Evolutionary conservation across 1,140 invertebrate genomes (phyloP), one percentile per base, ranked within the genome.

Genomic region (Choristoneura fumiferana): DNA sequence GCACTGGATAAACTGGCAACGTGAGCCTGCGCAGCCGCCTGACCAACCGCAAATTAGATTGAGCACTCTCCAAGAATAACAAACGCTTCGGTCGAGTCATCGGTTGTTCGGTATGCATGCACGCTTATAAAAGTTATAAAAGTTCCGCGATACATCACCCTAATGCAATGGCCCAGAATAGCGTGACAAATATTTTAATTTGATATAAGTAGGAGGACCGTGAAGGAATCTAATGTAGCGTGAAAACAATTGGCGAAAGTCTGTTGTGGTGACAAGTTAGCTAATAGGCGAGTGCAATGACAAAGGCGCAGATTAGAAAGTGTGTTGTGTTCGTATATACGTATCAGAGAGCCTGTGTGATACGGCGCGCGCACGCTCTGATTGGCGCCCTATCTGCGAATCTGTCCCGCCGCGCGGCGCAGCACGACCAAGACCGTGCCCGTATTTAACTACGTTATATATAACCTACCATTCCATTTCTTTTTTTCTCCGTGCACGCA

Each of bases 211-310:
- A 65, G 77, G 64, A 75, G 73, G 62, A 75, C 71, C 74, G 66
- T 79, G 72, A 78, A 84, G 62, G 81, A 70, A 81, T 72, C 72
- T 82, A 84, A 84, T 87, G 73, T 73, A 81, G 75, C 86, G 80
- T 87, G 84, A 84, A 86, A 86, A 89, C 86, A 89, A 89, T 89
- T 77, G 85, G 84, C 82, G 86, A 89, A 89, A 89, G 86, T 86
- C 66, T 75, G 67, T 71, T 78, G 78, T 74, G 74, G 67, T 54
- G 57, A 73, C 67, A 71, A 81, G 81, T 81, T 84, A 82, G 73
- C 83, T 81, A 84, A 85, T 86, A 83, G 75, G 60, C 75, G 77
- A 74, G 63, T 64, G 69, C 71, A 81, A 79, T 85, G 85, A 89
- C 84, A 86, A 87, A 86, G 84, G 72, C 80, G 75, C 68, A 87